A percentile compares a stretch with the other conserved stretches of the same genome.
phyloP scores from a whole-genome alignment of 2,113 vertebrate species.

The Gopherus evgoodei region DNA sequence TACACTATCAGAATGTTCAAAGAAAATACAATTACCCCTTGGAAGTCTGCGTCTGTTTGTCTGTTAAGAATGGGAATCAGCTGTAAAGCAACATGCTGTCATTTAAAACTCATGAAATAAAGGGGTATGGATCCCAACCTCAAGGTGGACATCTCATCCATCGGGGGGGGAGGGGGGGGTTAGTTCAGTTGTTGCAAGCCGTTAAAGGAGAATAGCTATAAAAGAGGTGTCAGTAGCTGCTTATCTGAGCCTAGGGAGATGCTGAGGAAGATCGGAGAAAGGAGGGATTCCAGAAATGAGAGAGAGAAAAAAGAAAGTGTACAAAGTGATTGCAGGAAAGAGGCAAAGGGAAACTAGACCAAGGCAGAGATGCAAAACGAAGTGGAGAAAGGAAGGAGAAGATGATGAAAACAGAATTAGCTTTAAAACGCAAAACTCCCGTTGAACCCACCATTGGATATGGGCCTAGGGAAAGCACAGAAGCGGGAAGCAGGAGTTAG shows the following conservation, averaged over 20 bases:
- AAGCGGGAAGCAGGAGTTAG: not conserved
- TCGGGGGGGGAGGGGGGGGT: not conserved
- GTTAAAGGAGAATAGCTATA: not conserved
- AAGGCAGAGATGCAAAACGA: constrained; percentile 45
- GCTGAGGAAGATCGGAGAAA: not conserved
- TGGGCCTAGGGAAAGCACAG: accelerated
- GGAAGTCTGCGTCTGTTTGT: accelerated
- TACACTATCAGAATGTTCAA: not conserved
- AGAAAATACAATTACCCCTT: not conserved
- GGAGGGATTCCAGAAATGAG: not conserved
- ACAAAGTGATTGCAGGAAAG: constrained; percentile 4
- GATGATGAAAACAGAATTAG: not conserved
- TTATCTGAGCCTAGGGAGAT: not conserved
- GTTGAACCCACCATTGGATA: not conserved
- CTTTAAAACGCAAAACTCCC: not conserved
- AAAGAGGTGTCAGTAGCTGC: not conserved
- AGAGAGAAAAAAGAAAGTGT: constrained; percentile 13
- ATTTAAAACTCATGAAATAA: not conserved
- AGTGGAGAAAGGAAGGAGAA: constrained; percentile 10
- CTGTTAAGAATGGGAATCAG: not conserved
- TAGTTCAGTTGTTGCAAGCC: not conserved
- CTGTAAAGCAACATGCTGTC: not conserved
- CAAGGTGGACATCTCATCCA: accelerated
- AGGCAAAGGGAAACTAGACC: constrained; percentile 45
- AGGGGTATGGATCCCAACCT: not conserved